phyloP scores from a whole-genome alignment of 2,113 vertebrate species.

The Oryzias curvinotus region DNA sequence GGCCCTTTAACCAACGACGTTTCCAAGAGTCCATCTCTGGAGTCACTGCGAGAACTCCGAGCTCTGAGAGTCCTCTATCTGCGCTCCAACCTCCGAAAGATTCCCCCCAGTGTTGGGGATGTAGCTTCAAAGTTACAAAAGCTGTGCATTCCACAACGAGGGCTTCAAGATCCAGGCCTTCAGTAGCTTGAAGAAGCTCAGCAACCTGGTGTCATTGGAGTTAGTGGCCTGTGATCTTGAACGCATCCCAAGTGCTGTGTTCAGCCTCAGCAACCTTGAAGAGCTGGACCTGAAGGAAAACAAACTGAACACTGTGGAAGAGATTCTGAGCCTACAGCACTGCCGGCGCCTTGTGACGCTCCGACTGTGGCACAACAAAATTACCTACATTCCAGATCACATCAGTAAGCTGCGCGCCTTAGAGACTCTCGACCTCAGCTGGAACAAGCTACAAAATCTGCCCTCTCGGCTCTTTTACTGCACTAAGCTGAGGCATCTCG shows the following conservation, averaged over 20 bases:
- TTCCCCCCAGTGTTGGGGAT: slow-evolving; percentile 80
- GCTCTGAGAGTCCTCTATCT: slow-evolving; percentile 81
- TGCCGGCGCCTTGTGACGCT: slow-evolving; percentile 82
- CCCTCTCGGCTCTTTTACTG: slow-evolving; percentile 83
- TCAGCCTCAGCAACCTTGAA: slow-evolving; percentile 83
- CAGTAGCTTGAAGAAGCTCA: slow-evolving; percentile 85
- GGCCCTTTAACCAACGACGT: slow-evolving; percentile 79
- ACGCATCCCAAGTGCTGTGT: slow-evolving; percentile 86
- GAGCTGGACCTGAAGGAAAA: slow-evolving; percentile 87
- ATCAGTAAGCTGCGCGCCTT: slow-evolving; percentile 82
- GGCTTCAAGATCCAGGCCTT: slow-evolving; percentile 79
- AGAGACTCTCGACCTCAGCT: slow-evolving; percentile 83
- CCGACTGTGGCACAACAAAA: slow-evolving; percentile 86
- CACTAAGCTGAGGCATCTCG: slow-evolving; percentile 81
- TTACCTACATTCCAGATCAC: slow-evolving; percentile 84
- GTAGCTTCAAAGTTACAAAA: slow-evolving; percentile 79
- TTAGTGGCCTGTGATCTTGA: slow-evolving; percentile 84
- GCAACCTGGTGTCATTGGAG: slow-evolving; percentile 76
- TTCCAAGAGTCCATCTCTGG: slow-evolving; percentile 73
- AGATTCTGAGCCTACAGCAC: slow-evolving; percentile 90
- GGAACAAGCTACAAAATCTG: slow-evolving; percentile 83
- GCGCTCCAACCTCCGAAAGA: slow-evolving; percentile 79
- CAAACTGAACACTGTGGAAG: slow-evolving; percentile 84
- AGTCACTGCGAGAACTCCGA: slow-evolving; percentile 82
- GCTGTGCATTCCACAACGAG: slow-evolving; percentile 83